These are phyloP conservation scores for Saxidomus purpurata DNA, from an alignment of 1,140 invertebrate genomes.

Conservation along the genomic window DNA sequence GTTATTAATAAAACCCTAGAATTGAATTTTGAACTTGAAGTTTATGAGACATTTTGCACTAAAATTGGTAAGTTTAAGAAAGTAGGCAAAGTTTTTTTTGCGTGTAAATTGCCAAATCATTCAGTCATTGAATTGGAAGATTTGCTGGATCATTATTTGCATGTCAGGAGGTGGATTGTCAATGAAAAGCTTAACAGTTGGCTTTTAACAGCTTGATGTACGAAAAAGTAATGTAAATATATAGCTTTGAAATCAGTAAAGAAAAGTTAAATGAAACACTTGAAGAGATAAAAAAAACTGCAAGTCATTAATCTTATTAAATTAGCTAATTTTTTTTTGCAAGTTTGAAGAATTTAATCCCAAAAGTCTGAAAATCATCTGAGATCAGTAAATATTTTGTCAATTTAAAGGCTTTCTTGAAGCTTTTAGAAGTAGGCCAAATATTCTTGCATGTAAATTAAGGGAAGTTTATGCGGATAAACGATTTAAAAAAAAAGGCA, in stretches of 20 bases:
- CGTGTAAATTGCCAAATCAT: not conserved
- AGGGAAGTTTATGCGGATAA: too few species aligned
- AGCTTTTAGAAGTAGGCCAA: too few species aligned
- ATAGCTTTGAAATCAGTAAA: not conserved
- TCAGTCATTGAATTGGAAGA: not conserved
- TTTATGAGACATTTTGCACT: too few species aligned
- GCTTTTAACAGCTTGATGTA: not conserved
- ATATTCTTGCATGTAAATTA: too few species aligned
- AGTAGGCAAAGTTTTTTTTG: too few species aligned
- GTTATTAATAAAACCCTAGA: too few species aligned
- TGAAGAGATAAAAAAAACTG: not conserved
- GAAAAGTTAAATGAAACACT: slow-evolving; percentile 1
- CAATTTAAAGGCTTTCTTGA: too few species aligned
- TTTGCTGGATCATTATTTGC: not conserved
- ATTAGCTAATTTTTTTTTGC: not conserved
- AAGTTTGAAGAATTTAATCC: not conserved
- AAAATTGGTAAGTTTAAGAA: too few species aligned
- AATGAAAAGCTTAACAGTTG: not conserved
- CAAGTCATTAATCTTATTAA: not conserved
- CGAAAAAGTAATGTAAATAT: not conserved
- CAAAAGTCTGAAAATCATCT: not conserved
- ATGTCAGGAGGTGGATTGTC: not conserved
- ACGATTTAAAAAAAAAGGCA: too few species aligned
- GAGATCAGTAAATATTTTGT: not conserved
- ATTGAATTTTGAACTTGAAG: too few species aligned